Conservation (phyloP, 2,113 vertebrate genomes). For the Telmatochromis sp. region DNA sequence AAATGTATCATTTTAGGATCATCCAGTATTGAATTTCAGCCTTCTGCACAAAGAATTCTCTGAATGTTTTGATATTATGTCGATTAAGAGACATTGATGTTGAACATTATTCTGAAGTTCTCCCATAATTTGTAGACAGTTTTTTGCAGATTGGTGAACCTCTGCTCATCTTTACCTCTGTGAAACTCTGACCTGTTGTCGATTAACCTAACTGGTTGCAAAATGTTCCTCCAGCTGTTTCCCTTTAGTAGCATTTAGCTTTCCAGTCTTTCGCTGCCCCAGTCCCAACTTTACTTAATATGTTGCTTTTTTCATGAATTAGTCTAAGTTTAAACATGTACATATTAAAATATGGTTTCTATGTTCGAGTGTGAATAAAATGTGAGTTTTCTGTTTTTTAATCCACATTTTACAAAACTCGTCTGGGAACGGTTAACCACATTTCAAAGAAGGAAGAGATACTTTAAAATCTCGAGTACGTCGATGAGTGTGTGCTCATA, state of each 20-base stretch:
- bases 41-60: not conserved
- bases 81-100: not conserved
- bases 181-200: not conserved
- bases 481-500: slow-evolving; percentile 28
- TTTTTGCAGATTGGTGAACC: not conserved
- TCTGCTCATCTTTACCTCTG: not conserved
- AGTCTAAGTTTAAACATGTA: not conserved
- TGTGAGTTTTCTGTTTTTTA: not conserved
- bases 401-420: not conserved
- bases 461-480: not conserved
- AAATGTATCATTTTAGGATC: not conserved
- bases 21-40: not conserved
- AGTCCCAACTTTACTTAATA: not conserved
- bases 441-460: not conserved
- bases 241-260: not conserved
- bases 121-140: not conserved
- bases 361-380: not conserved
- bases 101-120: not conserved
- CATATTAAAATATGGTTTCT: not conserved
- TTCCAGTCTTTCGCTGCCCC: not conserved
- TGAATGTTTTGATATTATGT: not conserved
- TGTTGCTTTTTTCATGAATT: not conserved
- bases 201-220: not conserved
- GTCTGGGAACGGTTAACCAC: not conserved
- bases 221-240: not conserved